Base-by-base conservation (phyloP, 2,888 invertebrate genomes). In the Drosophila fulvimacula region DNA sequence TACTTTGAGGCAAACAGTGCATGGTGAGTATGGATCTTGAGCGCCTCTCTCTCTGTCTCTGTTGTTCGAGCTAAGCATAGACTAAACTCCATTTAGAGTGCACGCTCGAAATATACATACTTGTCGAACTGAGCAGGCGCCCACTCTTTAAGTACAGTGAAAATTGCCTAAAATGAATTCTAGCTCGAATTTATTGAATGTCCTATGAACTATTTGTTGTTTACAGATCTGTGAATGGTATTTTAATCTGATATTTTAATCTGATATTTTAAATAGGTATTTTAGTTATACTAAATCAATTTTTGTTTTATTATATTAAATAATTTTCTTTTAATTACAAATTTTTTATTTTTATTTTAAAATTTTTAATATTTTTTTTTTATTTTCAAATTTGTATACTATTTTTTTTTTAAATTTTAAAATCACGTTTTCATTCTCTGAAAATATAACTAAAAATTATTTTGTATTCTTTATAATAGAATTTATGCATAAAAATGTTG, bases 1-100 rank as follows among this genome's bases (percentile, higher is more conserved):
- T 55, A 24, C 32, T 42, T 11, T 6, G 30, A 21, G 56, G 4
- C 51, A 61, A 61, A 30, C 44, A 55, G 70, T 56, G 69, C 53
- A 41, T 69, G 70, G 69, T 69, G 69, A 70, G 57, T 69, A 62
- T 69, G 38, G 44, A 51, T 42, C 60, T 52, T 24, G 51, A 27
- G 17, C 24, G 38, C 30, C 36, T 21, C 49, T 49, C 38, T 17
- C 24, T 36, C 51, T n/a, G 10, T 24, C 21, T 51, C 27, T 27
- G 9, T 53, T 60, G 55, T 17, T 19, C 11, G 53, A 41, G 39
- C 63, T 70, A 52, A 56, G 46, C 69, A 52, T 21, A 19, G 34
- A 48, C 42, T 32, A 17, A 71, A 39, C 55, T 59, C 42, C 34
- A 72, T 51, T 58, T 55, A 51, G 39, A 71, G 70, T 71, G 64